Percentiles rank a stretch among this genome's conserved stretches.
Evolutionary conservation across 1,140 invertebrate species (phyloP).

Genomic region (Microplitis mediator): DNA sequence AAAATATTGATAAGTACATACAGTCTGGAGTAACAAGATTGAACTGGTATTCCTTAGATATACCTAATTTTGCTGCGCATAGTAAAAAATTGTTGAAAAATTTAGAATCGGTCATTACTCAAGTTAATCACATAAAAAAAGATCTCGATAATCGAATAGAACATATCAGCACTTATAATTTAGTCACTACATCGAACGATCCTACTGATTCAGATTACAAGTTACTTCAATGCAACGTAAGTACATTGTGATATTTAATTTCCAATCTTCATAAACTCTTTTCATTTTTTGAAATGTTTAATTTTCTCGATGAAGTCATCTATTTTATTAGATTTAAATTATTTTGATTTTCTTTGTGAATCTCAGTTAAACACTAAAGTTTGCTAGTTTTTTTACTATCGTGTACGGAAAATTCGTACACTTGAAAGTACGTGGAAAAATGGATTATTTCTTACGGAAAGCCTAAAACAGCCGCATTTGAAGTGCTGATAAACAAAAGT

Average conservation of each 20-base stretch:
- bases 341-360: too few species aligned
- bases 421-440: too few species aligned
- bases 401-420: too few species aligned
- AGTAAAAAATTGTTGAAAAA: constrained; percentile 66
- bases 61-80: constrained; percentile 72
- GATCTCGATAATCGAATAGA: constrained; percentile 71
- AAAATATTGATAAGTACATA: constrained; percentile 77
- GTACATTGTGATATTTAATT: constrained; percentile 15
- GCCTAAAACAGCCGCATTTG: too few species aligned
- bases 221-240: constrained; percentile 46
- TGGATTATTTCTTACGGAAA: too few species aligned
- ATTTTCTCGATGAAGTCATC: too few species aligned
- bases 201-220: constrained; percentile 33
- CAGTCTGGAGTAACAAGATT: constrained; percentile 79
- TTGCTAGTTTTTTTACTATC: too few species aligned
- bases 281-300: background rate
- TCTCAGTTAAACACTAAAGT: too few species aligned
- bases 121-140: constrained; percentile 77
- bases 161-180: constrained; percentile 65
- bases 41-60: constrained; percentile 83
- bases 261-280: background rate
- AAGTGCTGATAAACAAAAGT: too few species aligned
- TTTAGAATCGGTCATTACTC: constrained; percentile 70
- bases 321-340: too few species aligned
- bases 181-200: constrained; percentile 59